phyloP scores from a whole-genome alignment of 2,113 vertebrate genomes.

The Ciconia maguari region DNA sequence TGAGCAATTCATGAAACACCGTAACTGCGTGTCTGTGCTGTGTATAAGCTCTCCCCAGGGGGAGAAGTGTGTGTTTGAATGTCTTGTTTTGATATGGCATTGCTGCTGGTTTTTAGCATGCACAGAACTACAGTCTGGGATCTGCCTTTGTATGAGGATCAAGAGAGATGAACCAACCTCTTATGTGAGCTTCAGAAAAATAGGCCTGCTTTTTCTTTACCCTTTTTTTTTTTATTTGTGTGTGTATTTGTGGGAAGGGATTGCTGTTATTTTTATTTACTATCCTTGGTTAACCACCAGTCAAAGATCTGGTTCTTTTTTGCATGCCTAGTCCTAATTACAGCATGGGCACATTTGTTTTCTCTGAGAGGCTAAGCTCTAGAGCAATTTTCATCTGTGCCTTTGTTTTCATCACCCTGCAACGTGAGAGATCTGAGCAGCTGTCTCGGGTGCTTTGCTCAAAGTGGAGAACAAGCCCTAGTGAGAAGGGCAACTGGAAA shows the following conservation, averaged over 20 bases:
- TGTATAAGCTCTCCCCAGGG: slow-evolving; percentile 33
- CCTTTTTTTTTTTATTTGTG: not conserved
- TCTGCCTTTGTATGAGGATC: slow-evolving; percentile 28
- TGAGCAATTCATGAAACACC: not conserved
- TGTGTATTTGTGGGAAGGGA: not conserved
- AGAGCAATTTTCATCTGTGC: slow-evolving; percentile 47
- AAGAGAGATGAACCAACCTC: not conserved
- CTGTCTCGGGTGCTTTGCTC: slow-evolving; percentile 41
- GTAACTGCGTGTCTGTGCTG: not conserved
- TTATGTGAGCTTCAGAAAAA: not conserved
- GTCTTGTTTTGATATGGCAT: slow-evolving; percentile 20
- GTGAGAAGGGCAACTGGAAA: slow-evolving; percentile 51
- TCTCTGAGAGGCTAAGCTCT: slow-evolving; percentile 7
- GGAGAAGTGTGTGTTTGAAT: not conserved
- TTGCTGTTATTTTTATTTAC: slow-evolving; percentile 50
- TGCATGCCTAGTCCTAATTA: slow-evolving; percentile 20
- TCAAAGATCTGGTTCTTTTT: slow-evolving; percentile 13
- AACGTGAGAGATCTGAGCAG: slow-evolving; percentile 47
- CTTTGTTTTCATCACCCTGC: slow-evolving; percentile 56
- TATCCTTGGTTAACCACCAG: not conserved
- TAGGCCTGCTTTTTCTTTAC: not conserved
- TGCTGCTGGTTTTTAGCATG: slow-evolving; percentile 15
- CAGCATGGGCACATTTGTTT: not conserved
- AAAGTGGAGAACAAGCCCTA: slow-evolving; percentile 47
- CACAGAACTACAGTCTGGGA: not conserved